Evolutionary conservation across 1,140 invertebrate genomes (phyloP), one percentile per base, ranked within the genome.

Genomic region (Coenobita brevimanus): DNA sequence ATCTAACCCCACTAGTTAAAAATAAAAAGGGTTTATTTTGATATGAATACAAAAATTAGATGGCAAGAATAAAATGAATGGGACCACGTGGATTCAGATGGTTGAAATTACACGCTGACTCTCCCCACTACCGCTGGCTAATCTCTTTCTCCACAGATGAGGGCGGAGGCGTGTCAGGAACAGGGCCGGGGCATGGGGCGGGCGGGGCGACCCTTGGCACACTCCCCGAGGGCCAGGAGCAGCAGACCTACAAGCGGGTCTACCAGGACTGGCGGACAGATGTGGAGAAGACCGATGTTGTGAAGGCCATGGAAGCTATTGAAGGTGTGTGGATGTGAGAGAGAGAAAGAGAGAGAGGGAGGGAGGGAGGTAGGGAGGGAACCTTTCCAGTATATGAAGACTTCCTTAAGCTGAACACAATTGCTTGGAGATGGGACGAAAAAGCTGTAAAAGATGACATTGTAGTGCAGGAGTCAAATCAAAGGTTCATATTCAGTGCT

Each of bases 221-320:
- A 62, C 81, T 89, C 15, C 87, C 41, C 4, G 91, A 90, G 57
- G 85, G 89, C 30, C 85, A 89, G 69, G 79, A 54, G 0, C 75
- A 75, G 15, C 78, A 86, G n/a, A 73, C 71, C 86, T 96, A 96
- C 91, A 93, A 95, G 62, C 93, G 95, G 62, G 94, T 95, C 33
- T 96, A 96, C 91, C 93, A 94, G 27, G 96, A 97, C 91, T 96
- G 97, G 96, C 95, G 95, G 90, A 96, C 96, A 24, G 95, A 95
- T 24, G 94, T 96, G 10, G 96, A 97, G 89, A 96, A 95, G 91
- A 95, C 95, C 30, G 97, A 97, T 92, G 95, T 97, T 50, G 96
- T 97, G 90, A 94, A 95, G 76, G 95, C 96, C 36, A 96, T 97
- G 94, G 96, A 97, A 93, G 95, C 96, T 43, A 96, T 97, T 82